Evolutionary conservation across 2,113 vertebrate genomes (phyloP).

Genomic region (Cottus gobio): DNA sequence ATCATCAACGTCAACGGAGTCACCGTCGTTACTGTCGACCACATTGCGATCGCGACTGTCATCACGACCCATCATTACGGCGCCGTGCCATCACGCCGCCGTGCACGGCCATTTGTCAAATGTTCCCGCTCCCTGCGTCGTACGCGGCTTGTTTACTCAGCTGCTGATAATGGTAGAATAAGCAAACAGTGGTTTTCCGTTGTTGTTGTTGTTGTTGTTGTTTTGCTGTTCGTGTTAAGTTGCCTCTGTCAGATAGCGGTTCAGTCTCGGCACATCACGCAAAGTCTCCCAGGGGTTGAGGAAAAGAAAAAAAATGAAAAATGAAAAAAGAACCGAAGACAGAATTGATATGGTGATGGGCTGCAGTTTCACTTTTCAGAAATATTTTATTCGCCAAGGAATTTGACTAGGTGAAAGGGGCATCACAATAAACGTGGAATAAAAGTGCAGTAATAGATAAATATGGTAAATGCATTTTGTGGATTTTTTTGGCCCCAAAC

Average conservation of each 20-base stretch:
- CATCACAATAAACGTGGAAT: too few relatives aligned
- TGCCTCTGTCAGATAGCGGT: slow-evolving; percentile 11
- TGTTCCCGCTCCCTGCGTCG: slow-evolving; percentile 24
- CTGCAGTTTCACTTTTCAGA: not conserved
- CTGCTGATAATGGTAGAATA: slow-evolving; percentile 45
- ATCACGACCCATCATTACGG: slow-evolving; percentile 36
- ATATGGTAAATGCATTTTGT: not conserved
- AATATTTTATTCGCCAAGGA: too few relatives aligned
- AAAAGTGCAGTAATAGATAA: too few relatives aligned
- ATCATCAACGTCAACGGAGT: slow-evolving; percentile 67
- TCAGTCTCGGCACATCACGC: slow-evolving; percentile 20
- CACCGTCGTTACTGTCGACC: slow-evolving; percentile 59
- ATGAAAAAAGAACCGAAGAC: not conserved
- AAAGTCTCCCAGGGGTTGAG: slow-evolving; percentile 2
- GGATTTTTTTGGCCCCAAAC: not conserved
- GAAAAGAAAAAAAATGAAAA: slow-evolving; percentile 13
- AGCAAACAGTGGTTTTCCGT: slow-evolving; percentile 7
- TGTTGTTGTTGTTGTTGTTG: not conserved
- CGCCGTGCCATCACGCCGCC: not conserved
- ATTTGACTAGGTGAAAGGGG: too few relatives aligned
- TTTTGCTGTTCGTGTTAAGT: slow-evolving; percentile 2
- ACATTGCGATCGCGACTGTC: slow-evolving; percentile 36
- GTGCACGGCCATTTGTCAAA: slow-evolving; percentile 36
- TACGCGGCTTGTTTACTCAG: slow-evolving; percentile 50
- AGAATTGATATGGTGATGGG: not conserved